Conservation (phyloP, 1,140 invertebrate genomes). For the Tetragonula clypearis region DNA sequence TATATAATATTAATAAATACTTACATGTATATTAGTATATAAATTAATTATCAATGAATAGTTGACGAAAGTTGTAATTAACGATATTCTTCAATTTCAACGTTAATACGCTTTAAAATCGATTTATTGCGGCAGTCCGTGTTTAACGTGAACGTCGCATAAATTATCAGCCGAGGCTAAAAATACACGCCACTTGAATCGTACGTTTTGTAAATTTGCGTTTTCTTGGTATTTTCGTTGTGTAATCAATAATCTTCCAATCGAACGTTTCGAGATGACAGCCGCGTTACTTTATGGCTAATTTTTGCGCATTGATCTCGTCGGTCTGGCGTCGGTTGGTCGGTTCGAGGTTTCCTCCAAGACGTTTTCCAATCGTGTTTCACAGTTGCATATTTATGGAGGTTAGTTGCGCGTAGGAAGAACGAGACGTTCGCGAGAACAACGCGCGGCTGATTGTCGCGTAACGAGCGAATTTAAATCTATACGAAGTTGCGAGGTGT, state of each 20-base stretch:
- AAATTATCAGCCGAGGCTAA: not conserved
- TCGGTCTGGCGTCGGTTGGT: accelerated
- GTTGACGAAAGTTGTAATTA: too few species aligned
- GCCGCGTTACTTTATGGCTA: not conserved
- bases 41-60: too few species aligned
- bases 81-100: too few species aligned
- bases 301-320: not conserved
- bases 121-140: conserved; percentile 45
- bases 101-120: not conserved
- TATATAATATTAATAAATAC: too few species aligned
- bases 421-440: conserved; percentile 33
- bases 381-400: conserved; percentile 38
- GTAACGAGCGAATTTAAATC: conserved; percentile 60
- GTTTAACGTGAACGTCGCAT: not conserved
- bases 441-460: conserved; percentile 37
- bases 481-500: conserved; percentile 6
- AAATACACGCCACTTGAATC: not conserved
- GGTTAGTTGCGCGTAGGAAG: conserved; percentile 39
- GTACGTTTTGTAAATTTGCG: conserved; percentile 27
- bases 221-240: conserved; percentile 35
- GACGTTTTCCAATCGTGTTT: not conserved
- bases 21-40: too few species aligned
- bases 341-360: not conserved
- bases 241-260: not conserved
- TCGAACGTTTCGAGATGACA: not conserved